A percentile compares a stretch with the other conserved stretches of the same genome.
Conservation (phyloP, 35 echinoderm and acorn worm genomes). For the Chiridota heheva region DNA sequence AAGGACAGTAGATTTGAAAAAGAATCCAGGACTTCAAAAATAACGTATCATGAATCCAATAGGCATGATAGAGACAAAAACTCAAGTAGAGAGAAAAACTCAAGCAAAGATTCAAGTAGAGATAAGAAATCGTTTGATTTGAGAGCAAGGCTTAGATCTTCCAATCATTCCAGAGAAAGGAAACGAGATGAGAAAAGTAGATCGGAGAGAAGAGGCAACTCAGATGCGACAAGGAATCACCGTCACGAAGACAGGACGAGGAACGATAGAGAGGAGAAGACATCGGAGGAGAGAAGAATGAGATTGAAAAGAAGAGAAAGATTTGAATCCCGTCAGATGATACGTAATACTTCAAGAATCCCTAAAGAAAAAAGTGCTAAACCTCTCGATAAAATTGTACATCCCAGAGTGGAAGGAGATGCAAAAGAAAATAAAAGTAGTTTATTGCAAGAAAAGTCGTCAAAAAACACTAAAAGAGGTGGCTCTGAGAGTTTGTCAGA, state of each 20-base stretch:
- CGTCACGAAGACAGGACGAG: conserved; percentile 29
- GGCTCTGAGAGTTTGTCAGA: conserved; percentile 42
- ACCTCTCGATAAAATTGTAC: too few relatives aligned
- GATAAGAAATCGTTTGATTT: background rate
- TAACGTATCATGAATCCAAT: too few relatives aligned
- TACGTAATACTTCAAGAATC: too few relatives aligned
- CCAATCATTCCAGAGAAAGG: background rate
- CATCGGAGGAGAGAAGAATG: background rate
- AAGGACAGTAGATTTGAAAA: background rate
- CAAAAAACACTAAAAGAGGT: too few relatives aligned
- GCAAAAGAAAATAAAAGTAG: too few relatives aligned
- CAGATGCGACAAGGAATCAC: background rate
- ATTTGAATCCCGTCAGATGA: background rate
- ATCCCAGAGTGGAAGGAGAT: too few relatives aligned
- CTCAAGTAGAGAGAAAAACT: conserved; percentile 16
- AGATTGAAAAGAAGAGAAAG: background rate
- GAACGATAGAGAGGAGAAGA: background rate
- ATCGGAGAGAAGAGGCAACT: background rate
- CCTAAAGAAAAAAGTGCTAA: too few relatives aligned
- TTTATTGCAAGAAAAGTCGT: too few relatives aligned
- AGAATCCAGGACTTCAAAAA: background rate
- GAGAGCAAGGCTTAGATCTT: background rate
- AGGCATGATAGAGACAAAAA: background rate
- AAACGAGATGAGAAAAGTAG: background rate
- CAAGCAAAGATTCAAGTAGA: background rate